Conservation (phyloP, 2,113 vertebrate genomes). For the Otocyon megalotis region DNA sequence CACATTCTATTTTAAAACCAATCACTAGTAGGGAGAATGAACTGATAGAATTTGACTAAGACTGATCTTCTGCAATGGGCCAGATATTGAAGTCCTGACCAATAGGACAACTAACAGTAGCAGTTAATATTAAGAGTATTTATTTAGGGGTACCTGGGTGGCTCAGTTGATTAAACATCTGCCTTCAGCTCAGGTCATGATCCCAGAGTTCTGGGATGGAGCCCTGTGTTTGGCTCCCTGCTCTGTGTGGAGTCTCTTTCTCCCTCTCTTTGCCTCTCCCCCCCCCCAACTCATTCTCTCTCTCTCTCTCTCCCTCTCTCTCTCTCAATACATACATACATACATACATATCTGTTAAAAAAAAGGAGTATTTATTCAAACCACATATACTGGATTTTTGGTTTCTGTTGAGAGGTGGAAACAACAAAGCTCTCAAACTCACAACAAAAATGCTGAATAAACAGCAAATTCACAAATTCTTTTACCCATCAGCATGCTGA, state of each 20-base stretch:
- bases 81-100: background rate
- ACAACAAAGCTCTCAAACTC: background rate
- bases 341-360: background rate
- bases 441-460: background rate
- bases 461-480: background rate
- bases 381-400: background rate
- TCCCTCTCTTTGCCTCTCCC: background rate
- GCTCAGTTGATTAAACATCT: background rate
- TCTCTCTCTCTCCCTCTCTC: too few species aligned
- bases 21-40: background rate
- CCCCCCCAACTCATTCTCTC: too few species aligned
- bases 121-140: background rate
- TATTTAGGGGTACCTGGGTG: background rate
- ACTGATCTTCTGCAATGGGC: background rate
- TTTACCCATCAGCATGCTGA: background rate
- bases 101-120: background rate
- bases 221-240: background rate
- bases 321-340: too few species aligned
- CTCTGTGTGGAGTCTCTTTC: background rate
- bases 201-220: background rate
- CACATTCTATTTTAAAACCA: background rate
- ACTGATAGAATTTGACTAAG: background rate
- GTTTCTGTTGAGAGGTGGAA: background rate
- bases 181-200: background rate
- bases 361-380: background rate